phyloP scores from a whole-genome alignment of 2,797 vertebrate species.

The Rhinophrynus dorsalis region DNA sequence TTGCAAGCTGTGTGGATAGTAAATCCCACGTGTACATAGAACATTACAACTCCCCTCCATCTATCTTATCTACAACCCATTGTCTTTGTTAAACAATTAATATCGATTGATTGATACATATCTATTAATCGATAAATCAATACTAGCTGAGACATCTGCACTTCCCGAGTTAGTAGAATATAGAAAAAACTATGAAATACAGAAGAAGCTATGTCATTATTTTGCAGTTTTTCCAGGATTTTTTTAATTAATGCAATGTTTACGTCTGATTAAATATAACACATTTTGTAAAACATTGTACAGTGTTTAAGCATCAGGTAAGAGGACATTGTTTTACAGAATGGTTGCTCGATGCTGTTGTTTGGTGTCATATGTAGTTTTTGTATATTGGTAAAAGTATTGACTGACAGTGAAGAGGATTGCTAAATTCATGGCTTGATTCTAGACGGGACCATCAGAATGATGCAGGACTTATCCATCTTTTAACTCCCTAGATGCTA shows the following conservation, averaged over 20 bases:
- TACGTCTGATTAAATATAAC: too few relatives aligned
- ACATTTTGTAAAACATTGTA: too few relatives aligned
- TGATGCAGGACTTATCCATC: too few relatives aligned
- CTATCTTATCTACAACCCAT: slow-evolving; percentile 26
- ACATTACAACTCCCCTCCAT: not conserved
- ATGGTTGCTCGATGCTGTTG: not conserved
- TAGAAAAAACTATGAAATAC: too few relatives aligned
- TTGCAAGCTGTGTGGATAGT: not conserved
- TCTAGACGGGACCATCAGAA: too few relatives aligned
- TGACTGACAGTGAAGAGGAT: too few relatives aligned
- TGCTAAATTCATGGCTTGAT: too few relatives aligned
- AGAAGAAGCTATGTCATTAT: not conserved
- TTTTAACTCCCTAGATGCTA: too few relatives aligned
- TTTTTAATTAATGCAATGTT: too few relatives aligned
- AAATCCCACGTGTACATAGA: not conserved
- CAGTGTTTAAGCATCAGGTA: too few relatives aligned
- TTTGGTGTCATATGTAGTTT: not conserved
- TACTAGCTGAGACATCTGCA: slow-evolving; percentile 22
- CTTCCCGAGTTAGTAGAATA: not conserved
- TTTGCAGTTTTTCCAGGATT: too few relatives aligned
- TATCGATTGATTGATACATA: slow-evolving; percentile 39
- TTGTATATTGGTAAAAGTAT: slow-evolving; percentile 1
- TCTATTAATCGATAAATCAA: slow-evolving; percentile 40
- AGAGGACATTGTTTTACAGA: not conserved
- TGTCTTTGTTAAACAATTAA: slow-evolving; percentile 45